Conservation (phyloP, 2,888 invertebrate genomes). For the Platyscelio sp. region DNA sequence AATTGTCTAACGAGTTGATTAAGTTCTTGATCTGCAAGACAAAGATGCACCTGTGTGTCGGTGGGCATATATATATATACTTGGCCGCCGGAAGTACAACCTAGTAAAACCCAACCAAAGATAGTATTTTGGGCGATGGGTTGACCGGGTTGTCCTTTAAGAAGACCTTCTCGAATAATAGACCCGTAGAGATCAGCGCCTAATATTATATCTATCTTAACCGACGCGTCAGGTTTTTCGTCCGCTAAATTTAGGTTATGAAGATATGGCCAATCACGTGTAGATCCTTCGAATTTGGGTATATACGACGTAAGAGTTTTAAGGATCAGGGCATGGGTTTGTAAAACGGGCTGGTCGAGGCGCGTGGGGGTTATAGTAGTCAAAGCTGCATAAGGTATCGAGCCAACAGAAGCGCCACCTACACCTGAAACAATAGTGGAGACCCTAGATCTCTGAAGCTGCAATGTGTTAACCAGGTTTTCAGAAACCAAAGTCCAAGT, state of each 20-base stretch:
- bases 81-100: background rate
- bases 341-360: background rate
- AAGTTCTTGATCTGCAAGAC: background rate
- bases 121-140: background rate
- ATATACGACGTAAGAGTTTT: background rate
- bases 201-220: background rate
- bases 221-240: background rate
- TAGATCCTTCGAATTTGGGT: background rate
- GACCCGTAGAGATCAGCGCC: background rate
- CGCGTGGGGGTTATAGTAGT: background rate
- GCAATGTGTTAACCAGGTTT: background rate
- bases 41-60: background rate
- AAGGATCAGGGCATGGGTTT: background rate
- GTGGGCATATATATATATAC: background rate
- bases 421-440: background rate
- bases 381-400: background rate
- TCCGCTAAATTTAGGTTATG: background rate
- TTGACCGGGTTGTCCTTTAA: background rate
- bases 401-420: background rate
- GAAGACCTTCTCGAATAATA: background rate
- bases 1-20: background rate
- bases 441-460: background rate
- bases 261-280: background rate
- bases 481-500: constrained; percentile 3
- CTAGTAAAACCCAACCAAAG: background rate